Evolutionary conservation across 2,888 invertebrate genomes (phyloP).

Genomic region (Hypomecis punctinalis): DNA sequence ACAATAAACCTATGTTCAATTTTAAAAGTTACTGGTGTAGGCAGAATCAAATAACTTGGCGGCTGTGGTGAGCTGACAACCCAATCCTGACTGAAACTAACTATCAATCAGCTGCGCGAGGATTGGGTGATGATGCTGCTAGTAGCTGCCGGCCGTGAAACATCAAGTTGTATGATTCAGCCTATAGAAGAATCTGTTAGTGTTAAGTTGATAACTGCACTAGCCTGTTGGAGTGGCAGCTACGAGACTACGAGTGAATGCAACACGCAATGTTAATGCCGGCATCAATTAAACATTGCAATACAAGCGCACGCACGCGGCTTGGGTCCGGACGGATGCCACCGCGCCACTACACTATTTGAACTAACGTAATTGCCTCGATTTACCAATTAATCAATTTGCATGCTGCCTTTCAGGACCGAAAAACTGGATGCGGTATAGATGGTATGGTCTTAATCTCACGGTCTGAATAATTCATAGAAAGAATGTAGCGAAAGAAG

Average conservation of each 20-base stretch:
- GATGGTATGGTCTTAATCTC: neutral
- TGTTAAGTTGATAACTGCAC: neutral
- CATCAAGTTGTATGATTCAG: neutral
- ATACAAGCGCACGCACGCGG: conserved; percentile 35
- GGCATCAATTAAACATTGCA: conserved; percentile 45
- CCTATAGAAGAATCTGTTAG: conserved; percentile 12
- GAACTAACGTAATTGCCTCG: conserved; percentile 35
- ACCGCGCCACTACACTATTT: conserved; percentile 31
- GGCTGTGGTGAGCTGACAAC: too few species aligned
- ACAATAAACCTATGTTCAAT: too few species aligned
- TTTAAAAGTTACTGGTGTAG: too few species aligned
- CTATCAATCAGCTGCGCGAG: too few species aligned
- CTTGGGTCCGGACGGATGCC: conserved; percentile 16
- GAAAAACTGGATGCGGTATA: conserved; percentile 26
- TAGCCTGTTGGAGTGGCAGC: conserved; percentile 4
- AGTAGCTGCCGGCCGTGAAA: too few species aligned
- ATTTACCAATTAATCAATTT: conserved; percentile 38
- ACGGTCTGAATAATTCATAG: neutral
- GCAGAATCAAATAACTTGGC: too few species aligned
- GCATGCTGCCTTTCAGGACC: conserved; percentile 29
- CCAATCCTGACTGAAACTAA: too few species aligned
- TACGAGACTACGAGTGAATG: conserved; percentile 36
- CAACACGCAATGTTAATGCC: conserved; percentile 47
- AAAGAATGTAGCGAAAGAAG: neutral
- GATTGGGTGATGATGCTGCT: too few species aligned